Percentiles rank a stretch among this genome's conserved stretches.
Evolutionary conservation across 2,797 vertebrate species (phyloP).

Genomic region (Phylloscopus collybita): DNA sequence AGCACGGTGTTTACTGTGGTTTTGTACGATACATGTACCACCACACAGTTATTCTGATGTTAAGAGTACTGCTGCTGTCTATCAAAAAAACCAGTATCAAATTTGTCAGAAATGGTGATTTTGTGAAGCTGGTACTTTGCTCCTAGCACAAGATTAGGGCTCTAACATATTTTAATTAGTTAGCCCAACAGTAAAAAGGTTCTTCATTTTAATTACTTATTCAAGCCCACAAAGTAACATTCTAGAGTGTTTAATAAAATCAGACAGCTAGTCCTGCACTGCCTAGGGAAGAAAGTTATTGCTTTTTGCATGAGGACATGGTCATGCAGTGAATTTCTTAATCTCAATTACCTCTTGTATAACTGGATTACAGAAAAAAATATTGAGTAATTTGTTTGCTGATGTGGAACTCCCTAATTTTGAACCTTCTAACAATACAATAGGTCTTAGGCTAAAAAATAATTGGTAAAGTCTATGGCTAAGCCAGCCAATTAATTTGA

Average conservation of each 20-base stretch:
- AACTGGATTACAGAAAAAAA: constrained; percentile 52
- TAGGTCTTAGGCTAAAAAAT: constrained; percentile 7
- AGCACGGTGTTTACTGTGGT: not conserved
- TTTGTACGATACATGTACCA: not conserved
- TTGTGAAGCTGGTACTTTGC: constrained; percentile 5
- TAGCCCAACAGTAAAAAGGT: not conserved
- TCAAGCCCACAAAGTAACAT: not conserved
- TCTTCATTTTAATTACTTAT: constrained; percentile 40
- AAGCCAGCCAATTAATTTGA: constrained; percentile 14
- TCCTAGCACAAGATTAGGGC: not conserved
- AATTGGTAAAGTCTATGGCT: not conserved
- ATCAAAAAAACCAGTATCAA: not conserved
- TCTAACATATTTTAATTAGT: not conserved
- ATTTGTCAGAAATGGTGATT: not conserved
- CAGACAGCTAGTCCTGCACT: constrained; percentile 8
- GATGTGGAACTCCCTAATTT: not conserved
- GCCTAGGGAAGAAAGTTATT: constrained; percentile 28
- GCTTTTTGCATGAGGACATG: not conserved
- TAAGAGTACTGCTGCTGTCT: not conserved
- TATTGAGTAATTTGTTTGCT: constrained; percentile 39
- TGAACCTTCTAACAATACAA: not conserved
- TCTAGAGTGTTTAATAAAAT: constrained; percentile 40
- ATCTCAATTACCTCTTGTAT: constrained; percentile 41
- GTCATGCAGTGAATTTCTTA: constrained; percentile 19
- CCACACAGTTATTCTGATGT: not conserved